Evolutionary conservation across 2,888 invertebrate genomes (phyloP).

Genomic region (Matsumyia berberina): DNA sequence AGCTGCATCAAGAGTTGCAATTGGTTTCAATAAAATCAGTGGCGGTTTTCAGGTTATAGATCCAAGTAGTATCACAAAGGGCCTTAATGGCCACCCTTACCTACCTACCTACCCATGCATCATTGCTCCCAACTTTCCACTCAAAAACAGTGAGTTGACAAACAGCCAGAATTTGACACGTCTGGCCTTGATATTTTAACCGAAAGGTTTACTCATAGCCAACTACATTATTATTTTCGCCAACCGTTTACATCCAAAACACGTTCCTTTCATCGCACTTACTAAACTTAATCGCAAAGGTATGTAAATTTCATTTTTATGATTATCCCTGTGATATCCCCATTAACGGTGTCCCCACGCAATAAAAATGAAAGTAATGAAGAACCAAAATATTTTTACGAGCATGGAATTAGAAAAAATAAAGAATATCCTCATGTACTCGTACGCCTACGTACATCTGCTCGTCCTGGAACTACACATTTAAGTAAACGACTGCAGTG

Average conservation of each 20-base stretch:
- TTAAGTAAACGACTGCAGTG: slow-evolving; percentile 66
- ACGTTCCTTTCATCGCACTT: slow-evolving; percentile 39
- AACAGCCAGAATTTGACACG: too few species aligned
- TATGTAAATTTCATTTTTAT: slow-evolving; percentile 73
- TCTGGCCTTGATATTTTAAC: too few species aligned
- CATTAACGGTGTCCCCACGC: slow-evolving; percentile 67
- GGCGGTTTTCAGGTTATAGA: too few species aligned
- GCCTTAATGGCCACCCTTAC: too few species aligned
- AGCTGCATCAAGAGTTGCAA: too few species aligned
- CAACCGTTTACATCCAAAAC: slow-evolving; percentile 42
- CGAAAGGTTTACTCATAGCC: too few species aligned
- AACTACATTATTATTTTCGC: too few species aligned
- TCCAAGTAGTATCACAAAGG: too few species aligned
- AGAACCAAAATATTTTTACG: slow-evolving; percentile 69
- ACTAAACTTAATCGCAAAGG: slow-evolving; percentile 65
- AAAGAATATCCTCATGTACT: slow-evolving; percentile 31
- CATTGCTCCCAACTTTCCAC: too few species aligned
- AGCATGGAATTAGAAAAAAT: slow-evolving; percentile 22
- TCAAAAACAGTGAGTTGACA: too few species aligned
- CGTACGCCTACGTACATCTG: slow-evolving; percentile 21
- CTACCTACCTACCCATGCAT: too few species aligned
- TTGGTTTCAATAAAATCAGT: too few species aligned
- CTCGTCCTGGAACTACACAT: slow-evolving; percentile 28
- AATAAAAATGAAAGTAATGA: slow-evolving; percentile 73
- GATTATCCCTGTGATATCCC: slow-evolving; percentile 68